Evolutionary conservation across 2,797 vertebrate species (phyloP), one percentile per base, ranked within the genome.

Genomic region (Acestrorhynchus altus): DNA sequence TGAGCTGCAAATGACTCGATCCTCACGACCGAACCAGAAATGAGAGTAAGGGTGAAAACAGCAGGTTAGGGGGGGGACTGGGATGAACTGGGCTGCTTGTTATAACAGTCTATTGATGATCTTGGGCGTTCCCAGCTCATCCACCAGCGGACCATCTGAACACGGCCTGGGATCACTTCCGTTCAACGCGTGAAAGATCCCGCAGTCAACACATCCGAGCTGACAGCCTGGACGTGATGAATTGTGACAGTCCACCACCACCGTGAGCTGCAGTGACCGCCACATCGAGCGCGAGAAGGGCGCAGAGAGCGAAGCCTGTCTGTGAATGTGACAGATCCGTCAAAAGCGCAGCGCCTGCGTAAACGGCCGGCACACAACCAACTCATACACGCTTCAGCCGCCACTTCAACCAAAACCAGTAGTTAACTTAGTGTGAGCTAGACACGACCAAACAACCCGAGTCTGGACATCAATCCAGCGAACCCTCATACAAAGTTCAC

Each of bases 401-500:
- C 24, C 4, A 13, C 13, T 13, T 56, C 13, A 35, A 2, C 12
- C 22, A 13, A 56, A 13, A 26, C 8, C 31, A 35, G 31, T 35
- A 1, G 4, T 4, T 11, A 24, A 24, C 52, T 24, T 9, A 4
- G 47, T 16, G 18, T 51, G 0, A 24, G 11, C 9, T 4, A 26
- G 13, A 4, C 15, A 15, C 4, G 13, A 49, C 15, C 16, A 49
- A 49, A 49, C 46, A 49, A 4, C 12, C 3, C 13, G 15, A 56
- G 12, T 1, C 11, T 12, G 11, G 15, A 8, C 16, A 12, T 26
- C 49, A 69, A 5, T 22, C 16, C 1, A 11, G 28, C 49, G 20
- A 69, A 69, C 18, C 18, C n/a, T 12, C 47, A 11, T 51, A 68
- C 26, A 52, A 69, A 69, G 66, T 69, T 69, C 47, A 69, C 49